Base-by-base conservation (phyloP, 2,797 vertebrate genomes). In the Urocyon cinereoargenteus region DNA sequence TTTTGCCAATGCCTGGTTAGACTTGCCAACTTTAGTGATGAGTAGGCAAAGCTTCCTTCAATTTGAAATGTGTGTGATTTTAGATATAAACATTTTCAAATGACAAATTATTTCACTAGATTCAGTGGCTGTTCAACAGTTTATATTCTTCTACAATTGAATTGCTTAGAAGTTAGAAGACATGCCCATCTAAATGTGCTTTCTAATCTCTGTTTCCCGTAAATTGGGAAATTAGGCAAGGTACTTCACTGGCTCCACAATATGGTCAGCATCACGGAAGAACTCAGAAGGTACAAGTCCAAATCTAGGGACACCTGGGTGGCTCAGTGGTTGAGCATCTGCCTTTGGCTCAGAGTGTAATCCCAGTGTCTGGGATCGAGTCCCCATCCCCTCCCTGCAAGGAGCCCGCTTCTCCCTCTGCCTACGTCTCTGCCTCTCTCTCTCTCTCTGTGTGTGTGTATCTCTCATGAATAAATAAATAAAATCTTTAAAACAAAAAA, bases 11-110 rank as follows among this genome's bases (percentile, higher is more conserved):
- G 64, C 22, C 21, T 77, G 18, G 5, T 84, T 90, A 90, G 19
- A 85, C 19, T 34, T 94, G 13, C 19, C 24, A 90, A 40, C 28
- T 92, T 89, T 88, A 83, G 59, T 79, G 82, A 82, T 95, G 57
- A 90, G 61, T 68, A 88, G 5, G 19, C 26, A 92, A 93, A 84
- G 22, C 3, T 90, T 49, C 2, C 10, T 90, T 90, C 72, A 70
- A 24, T 68, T 87, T 49, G 18, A 88, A 96, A 86, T 93, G 70
- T 31, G 62, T 91, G 53, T 59, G 3, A 61, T 75, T 85, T 62
- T 77, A 86, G 73, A 81, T 66, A 88, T 16, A 95, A 82, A 96
- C 19, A 86, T 78, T 93, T 91, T 12, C 6, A 91, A 90, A 26
- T 40, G 34, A 86, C 31, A 81, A 89, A 59, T 19, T 66, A 49